These are phyloP conservation scores for Microplitis manilae DNA, from an alignment of 2,888 invertebrate genomes.

Conservation along the genomic window DNA sequence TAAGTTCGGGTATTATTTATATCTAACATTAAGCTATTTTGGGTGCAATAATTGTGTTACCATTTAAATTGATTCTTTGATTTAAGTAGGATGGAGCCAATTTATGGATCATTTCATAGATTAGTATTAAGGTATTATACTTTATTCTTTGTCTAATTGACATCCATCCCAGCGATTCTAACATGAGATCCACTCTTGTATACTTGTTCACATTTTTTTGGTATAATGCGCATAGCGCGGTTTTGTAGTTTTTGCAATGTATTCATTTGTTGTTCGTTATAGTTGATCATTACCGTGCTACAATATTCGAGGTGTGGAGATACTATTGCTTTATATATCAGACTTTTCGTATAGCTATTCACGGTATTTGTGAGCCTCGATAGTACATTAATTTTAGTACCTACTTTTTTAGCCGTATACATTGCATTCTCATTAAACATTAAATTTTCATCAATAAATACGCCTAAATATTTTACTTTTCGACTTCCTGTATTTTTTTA, in stretches of 20 bases:
- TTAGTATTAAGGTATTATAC: background rate
- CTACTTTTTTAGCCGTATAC: background rate
- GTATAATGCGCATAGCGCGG: constrained; percentile 6
- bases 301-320: constrained; percentile 1
- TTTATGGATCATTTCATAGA: background rate
- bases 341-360: background rate
- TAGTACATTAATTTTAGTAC: background rate
- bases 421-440: background rate
- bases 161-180: background rate
- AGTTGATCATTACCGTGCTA: background rate
- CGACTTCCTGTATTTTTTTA: constrained; percentile 27
- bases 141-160: background rate
- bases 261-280: background rate
- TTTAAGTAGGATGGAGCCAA: background rate
- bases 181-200: background rate
- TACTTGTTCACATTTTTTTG: constrained; percentile 2
- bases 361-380: background rate
- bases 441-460: background rate
- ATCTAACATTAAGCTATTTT: background rate
- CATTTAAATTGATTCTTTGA: background rate
- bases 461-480: background rate
- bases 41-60: background rate
- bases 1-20: background rate
- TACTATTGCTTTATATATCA: constrained; percentile 8
- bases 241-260: constrained; percentile 16